Percentiles rank a stretch among this genome's conserved stretches.
These are phyloP conservation scores for Chrysodeixis includens DNA, from an alignment of 2,888 invertebrate species.

Conservation along the genomic window DNA sequence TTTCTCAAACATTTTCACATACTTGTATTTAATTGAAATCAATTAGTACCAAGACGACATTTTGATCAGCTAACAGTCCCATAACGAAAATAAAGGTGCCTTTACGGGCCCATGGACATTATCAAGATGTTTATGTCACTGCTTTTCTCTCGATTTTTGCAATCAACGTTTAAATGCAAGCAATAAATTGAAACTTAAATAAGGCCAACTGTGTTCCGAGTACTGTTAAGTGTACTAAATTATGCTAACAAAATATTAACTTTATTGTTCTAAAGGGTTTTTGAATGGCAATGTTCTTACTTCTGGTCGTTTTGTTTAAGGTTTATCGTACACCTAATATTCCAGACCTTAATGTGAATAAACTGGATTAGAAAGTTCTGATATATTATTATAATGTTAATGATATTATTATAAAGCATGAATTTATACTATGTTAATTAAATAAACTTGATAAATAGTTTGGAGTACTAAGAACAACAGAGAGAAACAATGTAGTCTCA, in stretches of 20 bases:
- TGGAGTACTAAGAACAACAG: conserved; percentile 14
- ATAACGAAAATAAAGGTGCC: conserved; percentile 52
- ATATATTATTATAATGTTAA: too few species aligned
- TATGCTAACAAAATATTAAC: conserved; percentile 25
- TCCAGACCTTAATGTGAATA: not conserved
- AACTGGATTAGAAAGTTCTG: too few species aligned
- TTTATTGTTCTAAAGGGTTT: conserved; percentile 13
- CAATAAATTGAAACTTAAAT: conserved; percentile 17
- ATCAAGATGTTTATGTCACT: conserved; percentile 42
- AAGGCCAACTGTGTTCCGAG: conserved; percentile 24
- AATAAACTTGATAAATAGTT: conserved; percentile 12
- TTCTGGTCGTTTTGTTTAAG: not conserved
- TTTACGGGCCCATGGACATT: conserved; percentile 49
- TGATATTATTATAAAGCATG: too few species aligned
- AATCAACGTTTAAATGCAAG: conserved; percentile 18
- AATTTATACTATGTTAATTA: conserved; percentile 7
- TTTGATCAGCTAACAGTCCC: conserved; percentile 50
- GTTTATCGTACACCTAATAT: not conserved
- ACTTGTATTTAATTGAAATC: conserved; percentile 57
- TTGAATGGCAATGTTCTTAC: not conserved
- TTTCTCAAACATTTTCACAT: conserved; percentile 61
- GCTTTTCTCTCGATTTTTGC: conserved; percentile 31
- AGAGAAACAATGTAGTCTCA: conserved; percentile 21
- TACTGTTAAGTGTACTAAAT: conserved; percentile 26
- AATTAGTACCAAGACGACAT: conserved; percentile 56